Conservation (phyloP, 1,140 invertebrate species). For the Dendroctonus ponderosae region DNA sequence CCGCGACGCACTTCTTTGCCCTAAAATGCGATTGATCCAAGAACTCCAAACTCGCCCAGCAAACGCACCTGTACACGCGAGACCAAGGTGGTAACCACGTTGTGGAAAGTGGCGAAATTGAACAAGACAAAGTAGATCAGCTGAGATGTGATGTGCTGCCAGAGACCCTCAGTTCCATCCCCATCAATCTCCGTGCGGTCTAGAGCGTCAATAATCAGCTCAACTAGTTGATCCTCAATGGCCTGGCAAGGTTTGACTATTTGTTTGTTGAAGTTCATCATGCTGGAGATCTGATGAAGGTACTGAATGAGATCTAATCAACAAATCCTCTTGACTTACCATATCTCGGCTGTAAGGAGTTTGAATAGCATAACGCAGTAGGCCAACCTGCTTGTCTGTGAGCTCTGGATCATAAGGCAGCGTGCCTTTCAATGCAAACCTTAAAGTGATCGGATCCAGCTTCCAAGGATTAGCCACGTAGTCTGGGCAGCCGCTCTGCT, state of each 20-base stretch:
- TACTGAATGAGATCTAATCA: too few species aligned
- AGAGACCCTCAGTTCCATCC: slow-evolving; percentile 78
- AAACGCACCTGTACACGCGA: slow-evolving; percentile 53
- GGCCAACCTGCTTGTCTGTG: slow-evolving; percentile 82
- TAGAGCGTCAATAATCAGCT: slow-evolving; percentile 88
- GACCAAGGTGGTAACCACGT: slow-evolving; percentile 85
- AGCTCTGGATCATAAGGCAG: slow-evolving; percentile 89
- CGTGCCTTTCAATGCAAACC: slow-evolving; percentile 84
- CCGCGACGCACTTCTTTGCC: slow-evolving; percentile 64
- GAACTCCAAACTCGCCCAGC: not conserved
- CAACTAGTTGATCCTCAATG: slow-evolving; percentile 90
- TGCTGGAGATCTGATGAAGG: slow-evolving; percentile 61
- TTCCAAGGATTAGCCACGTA: slow-evolving; percentile 90
- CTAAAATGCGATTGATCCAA: slow-evolving; percentile 11
- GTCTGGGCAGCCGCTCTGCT: slow-evolving; percentile 86
- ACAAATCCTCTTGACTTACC: slow-evolving; percentile 55
- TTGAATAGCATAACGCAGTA: slow-evolving; percentile 87
- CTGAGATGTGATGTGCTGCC: slow-evolving; percentile 92
- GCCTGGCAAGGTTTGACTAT: slow-evolving; percentile 76
- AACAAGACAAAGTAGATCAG: slow-evolving; percentile 95
- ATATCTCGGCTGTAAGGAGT: slow-evolving; percentile 96
- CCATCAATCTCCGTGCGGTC: slow-evolving; percentile 81
- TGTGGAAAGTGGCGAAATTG: slow-evolving; percentile 90
- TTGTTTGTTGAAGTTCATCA: slow-evolving; percentile 92
- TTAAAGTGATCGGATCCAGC: slow-evolving; percentile 78